phyloP scores from a whole-genome alignment of 1,140 invertebrate species.

The Heterodera carotae region DNA sequence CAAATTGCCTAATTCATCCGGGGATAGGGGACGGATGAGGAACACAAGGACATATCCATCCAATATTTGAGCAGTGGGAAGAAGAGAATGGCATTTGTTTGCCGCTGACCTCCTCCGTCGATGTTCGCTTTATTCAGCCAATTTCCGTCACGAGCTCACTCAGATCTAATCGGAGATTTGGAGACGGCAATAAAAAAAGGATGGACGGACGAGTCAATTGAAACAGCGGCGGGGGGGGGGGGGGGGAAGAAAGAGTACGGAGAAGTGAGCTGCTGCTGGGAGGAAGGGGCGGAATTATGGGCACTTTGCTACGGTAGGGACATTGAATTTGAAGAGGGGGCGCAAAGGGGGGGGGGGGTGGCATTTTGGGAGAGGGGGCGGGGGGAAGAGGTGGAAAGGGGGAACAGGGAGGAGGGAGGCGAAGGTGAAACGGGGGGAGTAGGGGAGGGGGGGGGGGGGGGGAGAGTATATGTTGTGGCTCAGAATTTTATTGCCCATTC shows the following conservation, averaged over 20 bases:
- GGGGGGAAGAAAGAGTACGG: neutral
- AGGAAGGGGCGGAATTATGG: slow-evolving; percentile 1
- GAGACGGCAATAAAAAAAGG: slow-evolving; percentile 14
- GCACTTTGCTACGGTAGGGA: neutral
- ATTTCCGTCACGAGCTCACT: neutral
- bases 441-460: too few species aligned
- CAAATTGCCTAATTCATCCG: slow-evolving; percentile 12
- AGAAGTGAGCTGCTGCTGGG: neutral
- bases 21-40: neutral
- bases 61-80: neutral
- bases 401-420: too few species aligned
- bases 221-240: neutral
- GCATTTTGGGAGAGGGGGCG: neutral
- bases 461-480: too few species aligned
- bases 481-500: too few species aligned
- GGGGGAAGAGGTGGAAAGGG: neutral
- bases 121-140: neutral
- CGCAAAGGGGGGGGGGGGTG: slow-evolving; percentile 1
- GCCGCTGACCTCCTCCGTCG: slow-evolving; percentile 5
- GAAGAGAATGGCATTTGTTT: neutral
- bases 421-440: too few species aligned
- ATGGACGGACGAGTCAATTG: slow-evolving; percentile 7
- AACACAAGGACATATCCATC: slow-evolving; percentile 5
- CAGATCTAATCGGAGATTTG: slow-evolving; percentile 11
- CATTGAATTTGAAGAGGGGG: neutral